phyloP scores from a whole-genome alignment of 2,113 vertebrate genomes.

The Acrocephalus kingi region DNA sequence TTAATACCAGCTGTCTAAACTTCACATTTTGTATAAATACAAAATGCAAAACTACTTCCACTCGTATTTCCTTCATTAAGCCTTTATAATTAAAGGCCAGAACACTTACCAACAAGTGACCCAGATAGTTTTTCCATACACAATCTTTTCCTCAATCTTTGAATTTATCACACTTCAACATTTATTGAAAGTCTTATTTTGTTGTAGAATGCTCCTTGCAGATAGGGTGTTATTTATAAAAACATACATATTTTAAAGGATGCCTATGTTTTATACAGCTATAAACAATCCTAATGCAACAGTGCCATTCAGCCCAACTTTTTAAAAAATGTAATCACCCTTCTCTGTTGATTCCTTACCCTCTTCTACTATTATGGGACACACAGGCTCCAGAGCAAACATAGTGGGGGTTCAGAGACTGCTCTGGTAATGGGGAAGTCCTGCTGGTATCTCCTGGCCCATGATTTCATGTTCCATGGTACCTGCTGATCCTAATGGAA shows the following conservation, averaged over 20 bases:
- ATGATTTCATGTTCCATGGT: background rate
- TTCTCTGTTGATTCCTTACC: background rate
- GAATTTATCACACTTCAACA: background rate
- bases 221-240: background rate
- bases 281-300: background rate
- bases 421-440: background rate
- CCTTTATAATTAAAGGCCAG: background rate
- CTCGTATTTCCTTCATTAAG: background rate
- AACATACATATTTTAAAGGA: background rate
- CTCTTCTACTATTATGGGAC: background rate
- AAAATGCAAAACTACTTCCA: background rate
- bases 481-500: background rate
- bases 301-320: background rate
- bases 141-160: background rate
- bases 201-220: background rate
- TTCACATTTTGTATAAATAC: background rate
- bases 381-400: background rate
- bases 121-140: background rate
- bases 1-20: background rate
- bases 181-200: background rate
- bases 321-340: background rate
- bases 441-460: background rate
- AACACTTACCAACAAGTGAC: background rate
- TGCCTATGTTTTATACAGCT: background rate
- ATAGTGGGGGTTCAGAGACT: background rate